Conservation (phyloP, 2,888 invertebrate species). For the Priocnemis perturbator region DNA sequence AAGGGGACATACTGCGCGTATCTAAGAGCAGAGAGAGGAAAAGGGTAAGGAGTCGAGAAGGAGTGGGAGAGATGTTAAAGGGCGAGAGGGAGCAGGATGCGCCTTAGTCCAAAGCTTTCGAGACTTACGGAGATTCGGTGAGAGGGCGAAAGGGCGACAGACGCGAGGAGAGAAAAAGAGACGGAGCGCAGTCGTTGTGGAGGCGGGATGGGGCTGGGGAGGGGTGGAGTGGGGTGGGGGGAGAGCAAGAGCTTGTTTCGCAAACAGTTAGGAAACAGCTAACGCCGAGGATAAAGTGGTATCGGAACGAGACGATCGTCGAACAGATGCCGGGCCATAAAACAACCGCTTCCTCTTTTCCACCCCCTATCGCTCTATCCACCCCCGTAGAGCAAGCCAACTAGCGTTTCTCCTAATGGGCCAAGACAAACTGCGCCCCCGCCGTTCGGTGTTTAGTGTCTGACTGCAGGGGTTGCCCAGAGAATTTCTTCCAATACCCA, state of each 20-base stretch:
- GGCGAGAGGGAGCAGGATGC: conserved; percentile 16
- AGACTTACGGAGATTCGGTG: conserved; percentile 38
- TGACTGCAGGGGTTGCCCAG: conserved; percentile 56
- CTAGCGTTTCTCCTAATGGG: conserved; percentile 75
- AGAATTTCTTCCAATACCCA: conserved; percentile 63
- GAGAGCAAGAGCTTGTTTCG: conserved; percentile 67
- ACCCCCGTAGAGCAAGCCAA: conserved; percentile 68
- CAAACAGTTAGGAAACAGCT: conserved; percentile 74
- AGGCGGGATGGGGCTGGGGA: background rate
- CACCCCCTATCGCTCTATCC: conserved; percentile 60
- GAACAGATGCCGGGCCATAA: conserved; percentile 75
- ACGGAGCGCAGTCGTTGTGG: background rate
- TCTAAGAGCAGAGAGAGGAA: background rate
- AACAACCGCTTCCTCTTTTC: conserved; percentile 73
- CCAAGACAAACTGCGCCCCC: conserved; percentile 74
- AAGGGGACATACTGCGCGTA: too few species aligned
- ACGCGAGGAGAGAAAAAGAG: conserved; percentile 16
- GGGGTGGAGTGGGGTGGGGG: conserved; percentile 25
- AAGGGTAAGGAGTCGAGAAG: conserved; percentile 6
- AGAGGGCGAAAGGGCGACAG: conserved; percentile 15
- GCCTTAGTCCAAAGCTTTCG: conserved; percentile 36
- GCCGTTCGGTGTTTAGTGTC: conserved; percentile 67
- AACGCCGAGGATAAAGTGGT: conserved; percentile 75
- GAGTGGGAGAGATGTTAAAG: conserved; percentile 1
- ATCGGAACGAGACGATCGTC: conserved; percentile 76